Conservation (phyloP, 2,797 vertebrate species). For the Sebastolobus alascanus region DNA sequence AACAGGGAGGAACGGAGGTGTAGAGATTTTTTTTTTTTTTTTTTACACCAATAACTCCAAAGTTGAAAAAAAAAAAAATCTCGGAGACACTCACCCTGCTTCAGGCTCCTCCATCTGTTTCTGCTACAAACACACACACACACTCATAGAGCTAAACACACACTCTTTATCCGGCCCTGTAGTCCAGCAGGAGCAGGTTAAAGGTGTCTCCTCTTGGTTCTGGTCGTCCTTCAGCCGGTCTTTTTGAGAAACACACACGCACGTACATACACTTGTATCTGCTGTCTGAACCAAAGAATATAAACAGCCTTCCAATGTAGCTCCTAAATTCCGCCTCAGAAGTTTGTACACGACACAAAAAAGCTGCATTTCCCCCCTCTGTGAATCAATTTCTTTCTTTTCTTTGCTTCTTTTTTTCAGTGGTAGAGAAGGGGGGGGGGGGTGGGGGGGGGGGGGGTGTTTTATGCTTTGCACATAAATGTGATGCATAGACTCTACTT, state of each 20-base stretch:
- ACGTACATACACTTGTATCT: not conserved
- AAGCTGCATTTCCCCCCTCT: conserved; percentile 30
- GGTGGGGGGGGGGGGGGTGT: conserved; percentile 10
- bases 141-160: conserved; percentile 12
- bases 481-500: conserved; percentile 72
- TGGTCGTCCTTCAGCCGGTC: conserved; percentile 17
- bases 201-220: conserved; percentile 29
- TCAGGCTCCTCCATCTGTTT: conserved; percentile 73
- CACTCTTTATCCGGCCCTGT: conserved; percentile 6
- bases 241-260: not conserved
- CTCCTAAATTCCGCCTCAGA: conserved; percentile 47
- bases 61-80: conserved; percentile 26
- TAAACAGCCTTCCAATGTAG: not conserved
- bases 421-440: not conserved
- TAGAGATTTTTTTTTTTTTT: conserved; percentile 16
- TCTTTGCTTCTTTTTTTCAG: conserved; percentile 59
- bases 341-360: conserved; percentile 52
- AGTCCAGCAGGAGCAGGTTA: conserved; percentile 48
- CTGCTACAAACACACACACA: conserved; percentile 40
- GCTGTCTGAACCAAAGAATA: conserved; percentile 8
- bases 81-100: conserved; percentile 68
- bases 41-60: conserved; percentile 41
- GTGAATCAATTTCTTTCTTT: conserved; percentile 64
- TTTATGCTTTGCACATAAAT: conserved; percentile 73
- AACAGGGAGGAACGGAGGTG: conserved; percentile 36